Percentiles rank a stretch among this genome's conserved stretches.
phyloP scores from a whole-genome alignment of 2,888 invertebrate genomes.

The Oligia strigilis region DNA sequence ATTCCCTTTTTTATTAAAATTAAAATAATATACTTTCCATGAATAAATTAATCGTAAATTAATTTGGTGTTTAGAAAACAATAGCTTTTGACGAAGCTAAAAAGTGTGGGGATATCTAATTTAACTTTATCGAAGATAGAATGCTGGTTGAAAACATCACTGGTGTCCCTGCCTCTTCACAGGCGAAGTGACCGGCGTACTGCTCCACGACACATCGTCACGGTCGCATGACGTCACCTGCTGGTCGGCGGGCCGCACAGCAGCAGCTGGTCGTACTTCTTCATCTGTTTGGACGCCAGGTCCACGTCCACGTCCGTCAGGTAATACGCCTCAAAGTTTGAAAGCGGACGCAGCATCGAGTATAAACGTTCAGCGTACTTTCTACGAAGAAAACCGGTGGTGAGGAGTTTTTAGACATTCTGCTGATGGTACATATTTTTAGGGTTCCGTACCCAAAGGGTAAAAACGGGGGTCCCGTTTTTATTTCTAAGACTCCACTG shows the following conservation, averaged over 20 bases:
- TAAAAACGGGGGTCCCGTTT: too few species aligned
- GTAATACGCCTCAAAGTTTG: slow-evolving; percentile 89
- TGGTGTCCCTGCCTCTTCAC: slow-evolving; percentile 3
- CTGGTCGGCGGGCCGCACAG: slow-evolving; percentile 64
- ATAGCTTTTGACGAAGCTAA: background rate
- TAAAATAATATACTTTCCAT: background rate
- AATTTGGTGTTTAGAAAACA: slow-evolving; percentile 18
- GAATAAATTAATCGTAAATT: slow-evolving; percentile 16
- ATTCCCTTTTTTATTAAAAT: slow-evolving; percentile 21
- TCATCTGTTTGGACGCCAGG: slow-evolving; percentile 83
- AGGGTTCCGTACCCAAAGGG: too few species aligned
- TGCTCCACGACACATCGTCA: slow-evolving; percentile 19
- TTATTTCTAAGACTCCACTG: too few species aligned
- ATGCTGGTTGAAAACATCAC: too few species aligned
- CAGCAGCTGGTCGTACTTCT: slow-evolving; percentile 82
- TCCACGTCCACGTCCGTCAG: slow-evolving; percentile 85
- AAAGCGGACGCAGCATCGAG: slow-evolving; percentile 87
- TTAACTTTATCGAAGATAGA: background rate
- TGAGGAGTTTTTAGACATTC: background rate
- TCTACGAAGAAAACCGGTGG: slow-evolving; percentile 69
- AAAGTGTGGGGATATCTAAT: background rate
- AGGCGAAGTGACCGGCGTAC: background rate
- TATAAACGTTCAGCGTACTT: slow-evolving; percentile 91
- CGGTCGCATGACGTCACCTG: slow-evolving; percentile 70
- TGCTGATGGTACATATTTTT: background rate